Conservation (phyloP, 2,113 vertebrate species). For the Marcusenius ussheri region DNA sequence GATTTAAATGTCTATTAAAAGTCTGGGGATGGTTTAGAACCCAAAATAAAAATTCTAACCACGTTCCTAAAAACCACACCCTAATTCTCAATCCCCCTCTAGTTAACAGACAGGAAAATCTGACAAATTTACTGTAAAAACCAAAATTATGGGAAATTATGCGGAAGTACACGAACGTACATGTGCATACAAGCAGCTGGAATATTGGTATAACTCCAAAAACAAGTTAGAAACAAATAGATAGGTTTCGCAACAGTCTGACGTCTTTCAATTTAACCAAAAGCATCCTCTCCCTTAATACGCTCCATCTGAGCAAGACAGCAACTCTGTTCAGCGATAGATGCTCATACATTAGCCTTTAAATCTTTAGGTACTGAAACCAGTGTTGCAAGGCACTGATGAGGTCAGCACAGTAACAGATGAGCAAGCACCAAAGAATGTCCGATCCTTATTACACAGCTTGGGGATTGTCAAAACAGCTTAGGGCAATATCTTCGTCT, state of each 20-base stretch:
- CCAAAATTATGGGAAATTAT: not conserved
- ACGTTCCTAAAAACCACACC: not conserved
- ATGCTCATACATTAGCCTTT: not conserved
- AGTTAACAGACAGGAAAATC: not conserved
- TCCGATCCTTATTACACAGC: too few species aligned
- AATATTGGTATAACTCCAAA: not conserved
- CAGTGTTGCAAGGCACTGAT: not conserved
- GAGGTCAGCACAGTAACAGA: not conserved
- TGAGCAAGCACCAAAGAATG: not conserved
- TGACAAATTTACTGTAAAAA: not conserved
- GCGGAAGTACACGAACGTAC: not conserved
- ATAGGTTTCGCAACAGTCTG: not conserved
- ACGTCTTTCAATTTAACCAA: not conserved
- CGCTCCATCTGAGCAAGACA: not conserved
- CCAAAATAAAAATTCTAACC: not conserved
- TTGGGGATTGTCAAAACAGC: not conserved
- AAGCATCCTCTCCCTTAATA: not conserved
- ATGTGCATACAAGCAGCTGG: not conserved
- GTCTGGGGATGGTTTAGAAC: not conserved
- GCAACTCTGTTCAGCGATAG: not conserved
- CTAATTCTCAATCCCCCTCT: not conserved
- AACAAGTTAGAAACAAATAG: not conserved
- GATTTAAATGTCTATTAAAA: constrained; percentile 5
- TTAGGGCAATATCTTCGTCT: not conserved
- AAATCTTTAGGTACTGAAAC: not conserved